Percentiles rank a stretch among this genome's conserved stretches.
These are phyloP conservation scores for Panagrolaimus sp. DNA, from an alignment of 1,140 invertebrate species.

Conservation along the genomic window DNA sequence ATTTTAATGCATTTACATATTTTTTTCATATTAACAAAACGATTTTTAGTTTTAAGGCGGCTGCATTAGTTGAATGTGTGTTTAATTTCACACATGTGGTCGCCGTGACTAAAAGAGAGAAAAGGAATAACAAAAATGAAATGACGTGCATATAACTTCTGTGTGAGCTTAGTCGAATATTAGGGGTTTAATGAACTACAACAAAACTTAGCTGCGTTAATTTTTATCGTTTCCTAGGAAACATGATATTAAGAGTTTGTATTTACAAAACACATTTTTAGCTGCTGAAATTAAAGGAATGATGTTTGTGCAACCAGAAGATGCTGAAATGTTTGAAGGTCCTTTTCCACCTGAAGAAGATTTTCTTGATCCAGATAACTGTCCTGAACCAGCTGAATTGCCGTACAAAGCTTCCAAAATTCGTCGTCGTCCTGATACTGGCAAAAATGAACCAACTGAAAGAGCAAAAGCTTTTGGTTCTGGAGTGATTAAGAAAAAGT, in stretches of 20 bases:
- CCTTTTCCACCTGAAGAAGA: constrained; percentile 10
- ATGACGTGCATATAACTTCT: too few species aligned
- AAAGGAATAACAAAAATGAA: too few species aligned
- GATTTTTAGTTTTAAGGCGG: too few species aligned
- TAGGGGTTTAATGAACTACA: not conserved
- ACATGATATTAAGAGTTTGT: not conserved
- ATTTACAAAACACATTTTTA: not conserved
- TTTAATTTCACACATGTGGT: too few species aligned
- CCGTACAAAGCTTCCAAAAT: not conserved
- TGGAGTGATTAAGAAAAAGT: not conserved
- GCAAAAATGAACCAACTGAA: not conserved
- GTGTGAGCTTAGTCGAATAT: not conserved
- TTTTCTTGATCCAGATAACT: not conserved
- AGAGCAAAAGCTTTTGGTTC: constrained; percentile 3
- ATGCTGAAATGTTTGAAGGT: not conserved
- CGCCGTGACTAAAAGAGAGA: too few species aligned
- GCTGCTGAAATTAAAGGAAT: constrained; percentile 5
- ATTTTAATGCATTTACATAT: too few species aligned
- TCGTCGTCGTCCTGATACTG: not conserved
- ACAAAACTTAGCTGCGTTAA: not conserved
- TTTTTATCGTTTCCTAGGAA: not conserved
- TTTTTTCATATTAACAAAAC: too few species aligned
- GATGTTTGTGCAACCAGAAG: not conserved
- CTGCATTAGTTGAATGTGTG: too few species aligned
- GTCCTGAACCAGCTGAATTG: not conserved